phyloP scores from a whole-genome alignment of 2,888 invertebrate species.

The Litoditis marina region DNA sequence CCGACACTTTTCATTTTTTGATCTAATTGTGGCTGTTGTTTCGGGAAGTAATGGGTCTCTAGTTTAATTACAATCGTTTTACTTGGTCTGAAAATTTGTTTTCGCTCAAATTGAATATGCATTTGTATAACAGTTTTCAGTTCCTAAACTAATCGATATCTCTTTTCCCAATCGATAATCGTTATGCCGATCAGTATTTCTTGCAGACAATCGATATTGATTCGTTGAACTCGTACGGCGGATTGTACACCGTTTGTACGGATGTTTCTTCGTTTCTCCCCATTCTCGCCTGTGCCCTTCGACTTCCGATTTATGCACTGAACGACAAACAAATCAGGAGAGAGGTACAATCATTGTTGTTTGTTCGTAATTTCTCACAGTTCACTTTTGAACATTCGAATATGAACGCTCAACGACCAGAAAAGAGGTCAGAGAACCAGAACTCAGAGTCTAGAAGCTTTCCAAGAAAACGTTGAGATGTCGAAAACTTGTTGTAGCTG shows the following conservation, averaged over 20 bases:
- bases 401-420: too few relatives aligned
- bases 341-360: neutral
- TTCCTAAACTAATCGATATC: constrained; percentile 1
- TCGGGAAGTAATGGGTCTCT: neutral
- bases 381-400: too few relatives aligned
- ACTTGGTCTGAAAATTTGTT: too few relatives aligned
- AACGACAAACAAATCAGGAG: constrained; percentile 17
- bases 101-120: too few relatives aligned
- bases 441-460: neutral
- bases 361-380: too few relatives aligned
- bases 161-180: too few relatives aligned
- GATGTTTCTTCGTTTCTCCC: constrained; percentile 49
- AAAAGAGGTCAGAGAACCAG: neutral
- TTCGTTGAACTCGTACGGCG: constrained; percentile 22
- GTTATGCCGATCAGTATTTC: too few relatives aligned
- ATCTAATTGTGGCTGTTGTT: neutral
- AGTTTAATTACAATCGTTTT: neutral
- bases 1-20: neutral
- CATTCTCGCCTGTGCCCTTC: constrained; percentile 42
- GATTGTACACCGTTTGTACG: constrained; percentile 36
- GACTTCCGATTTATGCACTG: constrained; percentile 41
- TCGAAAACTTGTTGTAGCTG: too few relatives aligned
- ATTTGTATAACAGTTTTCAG: neutral
- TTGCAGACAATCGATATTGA: constrained; percentile 32
- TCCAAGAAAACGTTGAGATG: too few relatives aligned